Percentiles rank a stretch among this genome's conserved stretches.
phyloP scores from a whole-genome alignment of 2,113 vertebrate species.

The Zosterops japonicus region DNA sequence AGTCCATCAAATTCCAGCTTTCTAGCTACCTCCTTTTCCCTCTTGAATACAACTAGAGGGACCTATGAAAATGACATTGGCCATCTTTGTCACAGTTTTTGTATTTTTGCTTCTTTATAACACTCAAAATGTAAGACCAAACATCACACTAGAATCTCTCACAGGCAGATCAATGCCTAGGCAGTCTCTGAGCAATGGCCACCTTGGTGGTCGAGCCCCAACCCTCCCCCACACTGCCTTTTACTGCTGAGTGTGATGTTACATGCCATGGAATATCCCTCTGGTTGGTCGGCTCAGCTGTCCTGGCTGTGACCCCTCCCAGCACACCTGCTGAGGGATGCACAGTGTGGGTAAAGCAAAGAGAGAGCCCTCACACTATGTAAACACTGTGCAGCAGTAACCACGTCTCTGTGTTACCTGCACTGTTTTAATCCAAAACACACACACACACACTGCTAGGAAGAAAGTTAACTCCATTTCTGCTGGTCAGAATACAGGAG shows the following conservation, averaged over 20 bases:
- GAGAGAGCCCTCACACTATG: background rate
- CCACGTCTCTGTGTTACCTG: background rate
- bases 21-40: slow-evolving; percentile 96
- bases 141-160: background rate
- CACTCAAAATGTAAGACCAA: background rate
- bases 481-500: background rate
- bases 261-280: background rate
- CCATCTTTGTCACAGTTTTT: background rate
- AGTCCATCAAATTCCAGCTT: slow-evolving; percentile 97
- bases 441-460: background rate
- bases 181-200: background rate
- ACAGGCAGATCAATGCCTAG: background rate
- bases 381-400: background rate
- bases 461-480: background rate
- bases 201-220: background rate
- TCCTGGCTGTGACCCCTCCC: background rate
- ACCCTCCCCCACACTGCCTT: rapidly evolving
- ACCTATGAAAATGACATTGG: slow-evolving; percentile 76
- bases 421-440: background rate
- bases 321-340: rapidly evolving
- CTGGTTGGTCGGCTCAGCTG: background rate
- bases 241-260: background rate
- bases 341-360: background rate
- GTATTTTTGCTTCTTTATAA: background rate
- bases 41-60: slow-evolving; percentile 94